Percentiles rank a stretch among this genome's conserved stretches.
Evolutionary conservation across 2,113 vertebrate genomes (phyloP).

Genomic region (Neodon shergylaensis): DNA sequence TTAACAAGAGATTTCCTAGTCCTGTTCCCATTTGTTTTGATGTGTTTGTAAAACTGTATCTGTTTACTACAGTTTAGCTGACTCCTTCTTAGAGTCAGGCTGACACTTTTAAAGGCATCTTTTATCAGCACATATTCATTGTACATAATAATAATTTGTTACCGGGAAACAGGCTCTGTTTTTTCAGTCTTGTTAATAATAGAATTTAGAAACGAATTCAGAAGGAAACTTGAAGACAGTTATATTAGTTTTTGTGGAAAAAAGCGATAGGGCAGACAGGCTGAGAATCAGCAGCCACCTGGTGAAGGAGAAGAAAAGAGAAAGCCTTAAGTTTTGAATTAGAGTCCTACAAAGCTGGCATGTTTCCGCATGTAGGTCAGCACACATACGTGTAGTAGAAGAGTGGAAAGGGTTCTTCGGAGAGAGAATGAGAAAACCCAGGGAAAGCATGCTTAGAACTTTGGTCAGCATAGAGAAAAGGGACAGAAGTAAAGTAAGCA

Average conservation of each 20-base stretch:
- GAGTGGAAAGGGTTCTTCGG: not conserved
- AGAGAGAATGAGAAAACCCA: no score
- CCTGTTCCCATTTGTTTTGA: not conserved
- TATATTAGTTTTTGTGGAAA: not conserved
- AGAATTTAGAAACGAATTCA: not conserved
- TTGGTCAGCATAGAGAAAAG: not conserved
- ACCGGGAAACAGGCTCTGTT: not conserved
- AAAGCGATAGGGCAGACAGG: not conserved
- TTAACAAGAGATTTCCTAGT: not conserved
- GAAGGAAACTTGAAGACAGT: not conserved
- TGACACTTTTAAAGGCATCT: not conserved
- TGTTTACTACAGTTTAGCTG: not conserved
- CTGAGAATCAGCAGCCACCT: not conserved
- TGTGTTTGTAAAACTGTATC: not conserved
- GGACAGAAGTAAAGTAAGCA: not conserved
- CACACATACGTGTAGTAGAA: no score
- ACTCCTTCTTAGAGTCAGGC: not conserved
- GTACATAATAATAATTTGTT: not conserved
- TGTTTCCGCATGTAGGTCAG: not conserved
- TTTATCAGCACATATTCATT: not conserved
- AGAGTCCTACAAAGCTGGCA: not conserved
- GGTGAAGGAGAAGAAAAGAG: not conserved
- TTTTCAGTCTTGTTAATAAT: not conserved
- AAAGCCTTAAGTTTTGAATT: not conserved
- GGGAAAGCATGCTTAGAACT: not conserved